Conservation (phyloP, 2,113 vertebrate genomes). For the Motacilla alba region DNA sequence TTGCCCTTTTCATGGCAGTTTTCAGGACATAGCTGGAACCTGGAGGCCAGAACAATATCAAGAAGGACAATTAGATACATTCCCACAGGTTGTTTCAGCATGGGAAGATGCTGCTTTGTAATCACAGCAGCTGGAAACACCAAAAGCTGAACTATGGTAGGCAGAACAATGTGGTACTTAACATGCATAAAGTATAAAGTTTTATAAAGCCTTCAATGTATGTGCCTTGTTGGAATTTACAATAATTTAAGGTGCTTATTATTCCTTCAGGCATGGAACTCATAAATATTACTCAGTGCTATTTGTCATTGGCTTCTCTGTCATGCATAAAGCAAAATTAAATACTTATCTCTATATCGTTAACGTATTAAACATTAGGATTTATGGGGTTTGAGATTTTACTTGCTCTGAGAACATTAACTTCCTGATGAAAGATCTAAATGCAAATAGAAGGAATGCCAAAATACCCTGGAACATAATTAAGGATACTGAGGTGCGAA, state of each 20-base stretch:
- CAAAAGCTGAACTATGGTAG: background rate
- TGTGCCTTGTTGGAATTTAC: slow-evolving; percentile 55
- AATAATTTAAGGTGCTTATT: slow-evolving; percentile 56
- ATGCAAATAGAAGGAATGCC: slow-evolving; percentile 34
- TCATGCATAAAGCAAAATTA: slow-evolving; percentile 61
- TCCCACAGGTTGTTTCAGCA: background rate
- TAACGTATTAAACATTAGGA: slow-evolving; percentile 54
- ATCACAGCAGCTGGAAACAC: background rate
- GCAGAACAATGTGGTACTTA: background rate
- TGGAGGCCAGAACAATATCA: background rate
- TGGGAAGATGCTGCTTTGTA: background rate
- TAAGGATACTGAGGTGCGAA: slow-evolving; percentile 47
- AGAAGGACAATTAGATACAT: background rate
- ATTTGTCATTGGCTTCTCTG: slow-evolving; percentile 64
- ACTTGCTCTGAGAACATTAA: slow-evolving; percentile 54
- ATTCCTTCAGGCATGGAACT: slow-evolving; percentile 59
- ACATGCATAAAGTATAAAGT: slow-evolving; percentile 9
- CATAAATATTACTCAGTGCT: slow-evolving; percentile 59
- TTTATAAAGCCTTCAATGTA: slow-evolving; percentile 51
- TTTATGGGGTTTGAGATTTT: slow-evolving; percentile 63
- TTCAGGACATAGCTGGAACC: background rate
- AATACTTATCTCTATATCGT: slow-evolving; percentile 66
- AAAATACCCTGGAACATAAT: slow-evolving; percentile 31
- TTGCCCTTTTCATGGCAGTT: background rate
- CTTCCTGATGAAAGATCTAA: slow-evolving; percentile 62